These are phyloP conservation scores for Poeciliopsis retropinna DNA, from an alignment of 2,113 vertebrate species.

Conservation along the genomic window DNA sequence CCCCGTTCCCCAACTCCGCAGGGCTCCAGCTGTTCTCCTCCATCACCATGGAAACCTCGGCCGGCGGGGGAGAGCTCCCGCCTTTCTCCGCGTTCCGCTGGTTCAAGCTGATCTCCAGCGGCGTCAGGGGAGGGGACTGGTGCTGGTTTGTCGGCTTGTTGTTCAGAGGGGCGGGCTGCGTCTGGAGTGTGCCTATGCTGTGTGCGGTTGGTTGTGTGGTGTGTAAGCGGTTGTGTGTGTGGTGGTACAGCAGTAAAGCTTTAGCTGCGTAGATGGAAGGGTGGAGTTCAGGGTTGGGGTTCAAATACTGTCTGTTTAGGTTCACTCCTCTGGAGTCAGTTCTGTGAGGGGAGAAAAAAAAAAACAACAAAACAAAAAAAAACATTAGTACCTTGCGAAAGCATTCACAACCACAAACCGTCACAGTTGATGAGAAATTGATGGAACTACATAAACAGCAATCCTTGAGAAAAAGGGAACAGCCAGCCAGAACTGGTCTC, in stretches of 20 bases:
- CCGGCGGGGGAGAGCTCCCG: not conserved
- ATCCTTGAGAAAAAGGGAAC: too few relatives aligned
- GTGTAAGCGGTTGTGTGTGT: constrained; percentile 83
- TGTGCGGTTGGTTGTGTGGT: constrained; percentile 64
- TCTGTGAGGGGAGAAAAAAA: constrained; percentile 63
- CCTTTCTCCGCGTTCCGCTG: constrained; percentile 77
- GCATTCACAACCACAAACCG: not conserved
- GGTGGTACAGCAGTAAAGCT: constrained; percentile 91
- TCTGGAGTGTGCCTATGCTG: constrained; percentile 65
- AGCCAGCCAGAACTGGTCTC: too few relatives aligned
- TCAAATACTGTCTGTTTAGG: constrained; percentile 93
- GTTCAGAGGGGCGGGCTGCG: constrained; percentile 19
- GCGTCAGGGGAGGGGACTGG: constrained; percentile 53
- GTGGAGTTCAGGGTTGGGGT: constrained; percentile 89
- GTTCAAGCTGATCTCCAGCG: constrained; percentile 85
- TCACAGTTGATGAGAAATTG: too few relatives aligned
- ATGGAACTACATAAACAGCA: too few relatives aligned
- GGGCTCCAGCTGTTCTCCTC: constrained; percentile 66
- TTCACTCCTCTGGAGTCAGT: constrained; percentile 96
- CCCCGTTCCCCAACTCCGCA: constrained; percentile 64
- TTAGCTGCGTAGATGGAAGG: constrained; percentile 94
- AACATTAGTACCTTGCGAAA: not conserved
- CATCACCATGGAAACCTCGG: constrained; percentile 59
- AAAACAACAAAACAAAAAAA: too few relatives aligned
- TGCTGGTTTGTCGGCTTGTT: constrained; percentile 37